Percentiles rank a stretch among this genome's conserved stretches.
These are phyloP conservation scores for Rachycentron canadum DNA, from an alignment of 2,797 vertebrate species.

Conservation along the genomic window DNA sequence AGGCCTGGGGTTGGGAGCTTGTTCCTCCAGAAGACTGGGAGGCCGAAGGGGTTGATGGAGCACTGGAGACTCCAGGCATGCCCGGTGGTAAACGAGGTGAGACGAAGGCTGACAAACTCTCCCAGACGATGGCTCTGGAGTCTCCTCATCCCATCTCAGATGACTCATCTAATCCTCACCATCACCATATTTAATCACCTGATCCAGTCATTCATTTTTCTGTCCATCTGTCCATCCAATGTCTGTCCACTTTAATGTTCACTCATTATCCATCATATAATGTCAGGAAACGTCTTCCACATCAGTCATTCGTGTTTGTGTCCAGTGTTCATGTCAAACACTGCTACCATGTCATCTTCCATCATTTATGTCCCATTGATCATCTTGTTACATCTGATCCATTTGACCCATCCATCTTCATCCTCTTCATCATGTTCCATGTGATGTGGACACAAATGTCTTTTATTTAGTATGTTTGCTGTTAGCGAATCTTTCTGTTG, in stretches of 20 bases:
- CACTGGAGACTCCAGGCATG: constrained; percentile 86
- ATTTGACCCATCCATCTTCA: constrained; percentile 28
- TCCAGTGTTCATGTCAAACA: constrained; percentile 3
- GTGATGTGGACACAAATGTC: background rate
- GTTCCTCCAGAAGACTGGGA: constrained; percentile 82
- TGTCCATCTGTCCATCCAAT: constrained; percentile 15
- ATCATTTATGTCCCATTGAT: background rate
- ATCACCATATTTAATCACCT: constrained; percentile 21
- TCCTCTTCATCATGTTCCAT: constrained; percentile 6
- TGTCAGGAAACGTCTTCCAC: constrained; percentile 8
- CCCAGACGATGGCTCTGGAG: constrained; percentile 68
- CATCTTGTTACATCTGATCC: constrained; percentile 13
- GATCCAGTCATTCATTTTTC: constrained; percentile 11
- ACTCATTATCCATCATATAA: constrained; percentile 20
- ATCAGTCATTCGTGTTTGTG: constrained; percentile 20
- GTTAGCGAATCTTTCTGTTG: constrained; percentile 29
- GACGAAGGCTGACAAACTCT: constrained; percentile 68
- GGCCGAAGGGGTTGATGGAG: constrained; percentile 73
- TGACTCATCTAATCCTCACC: constrained; percentile 68
- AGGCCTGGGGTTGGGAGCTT: constrained; percentile 85
- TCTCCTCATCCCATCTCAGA: constrained; percentile 62
- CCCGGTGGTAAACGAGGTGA: constrained; percentile 89
- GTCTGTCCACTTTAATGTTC: background rate
- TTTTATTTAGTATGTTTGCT: constrained; percentile 15
- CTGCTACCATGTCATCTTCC: constrained; percentile 4